Evolutionary conservation across 2,888 invertebrate genomes (phyloP).

Genomic region (Physocephala rufipes): DNA sequence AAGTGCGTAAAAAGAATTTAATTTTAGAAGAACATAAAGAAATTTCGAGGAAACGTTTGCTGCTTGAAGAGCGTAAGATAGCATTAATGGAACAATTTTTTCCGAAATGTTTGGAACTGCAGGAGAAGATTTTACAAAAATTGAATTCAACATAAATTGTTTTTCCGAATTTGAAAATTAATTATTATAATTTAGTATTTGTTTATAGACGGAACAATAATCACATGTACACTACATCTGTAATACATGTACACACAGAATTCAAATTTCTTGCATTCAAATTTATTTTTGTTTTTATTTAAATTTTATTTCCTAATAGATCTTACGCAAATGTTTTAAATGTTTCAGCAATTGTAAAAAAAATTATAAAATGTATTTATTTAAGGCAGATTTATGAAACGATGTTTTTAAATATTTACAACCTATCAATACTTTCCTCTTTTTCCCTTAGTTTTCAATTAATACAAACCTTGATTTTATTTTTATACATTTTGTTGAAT

Average conservation of each 20-base stretch:
- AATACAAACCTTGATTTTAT: too few relatives aligned
- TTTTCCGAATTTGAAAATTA: background rate
- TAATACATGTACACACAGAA: background rate
- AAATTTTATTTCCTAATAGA: background rate
- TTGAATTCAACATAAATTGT: constrained; percentile 38
- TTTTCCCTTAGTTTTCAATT: too few relatives aligned
- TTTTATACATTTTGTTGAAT: too few relatives aligned
- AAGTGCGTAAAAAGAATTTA: constrained; percentile 55
- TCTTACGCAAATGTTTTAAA: too few relatives aligned
- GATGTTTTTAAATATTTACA: too few relatives aligned
- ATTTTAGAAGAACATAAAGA: constrained; percentile 56
- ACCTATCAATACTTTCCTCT: too few relatives aligned
- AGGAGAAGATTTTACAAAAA: constrained; percentile 53
- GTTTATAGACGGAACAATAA: background rate
- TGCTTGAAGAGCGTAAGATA: constrained; percentile 56
- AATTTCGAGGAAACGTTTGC: constrained; percentile 55
- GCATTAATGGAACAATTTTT: constrained; percentile 56
- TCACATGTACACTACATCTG: too few relatives aligned
- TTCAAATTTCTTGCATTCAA: background rate
- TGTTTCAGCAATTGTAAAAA: too few relatives aligned
- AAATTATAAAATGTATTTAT: too few relatives aligned
- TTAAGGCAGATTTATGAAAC: too few relatives aligned
- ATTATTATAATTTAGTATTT: background rate
- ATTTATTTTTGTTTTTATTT: background rate
- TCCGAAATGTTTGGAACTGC: constrained; percentile 58